phyloP scores from a whole-genome alignment of 2,888 invertebrate species.

The Drosophila cognata region DNA sequence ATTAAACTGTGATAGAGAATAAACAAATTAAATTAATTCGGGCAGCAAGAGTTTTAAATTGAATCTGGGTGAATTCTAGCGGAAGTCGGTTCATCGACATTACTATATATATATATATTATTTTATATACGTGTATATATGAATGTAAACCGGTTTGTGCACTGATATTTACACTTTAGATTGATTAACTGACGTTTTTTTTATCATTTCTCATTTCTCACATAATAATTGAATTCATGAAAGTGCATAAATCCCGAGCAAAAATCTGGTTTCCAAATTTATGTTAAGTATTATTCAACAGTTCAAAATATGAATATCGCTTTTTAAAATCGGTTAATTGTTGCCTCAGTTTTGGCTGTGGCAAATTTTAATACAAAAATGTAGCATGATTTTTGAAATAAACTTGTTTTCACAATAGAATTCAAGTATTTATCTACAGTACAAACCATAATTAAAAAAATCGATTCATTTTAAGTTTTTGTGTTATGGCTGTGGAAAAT shows the following conservation, averaged over 20 bases:
- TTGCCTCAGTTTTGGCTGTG: neutral
- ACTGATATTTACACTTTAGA: conserved; percentile 3
- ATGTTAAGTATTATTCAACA: neutral
- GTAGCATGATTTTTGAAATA: neutral
- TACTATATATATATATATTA: neutral
- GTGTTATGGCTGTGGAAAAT: neutral
- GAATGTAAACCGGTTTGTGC: conserved; percentile 24
- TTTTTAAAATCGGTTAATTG: neutral
- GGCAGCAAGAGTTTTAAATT: conserved; percentile 10
- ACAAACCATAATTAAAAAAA: neutral
- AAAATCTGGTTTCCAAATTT: neutral
- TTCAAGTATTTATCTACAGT: neutral
- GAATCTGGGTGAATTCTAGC: conserved; percentile 21
- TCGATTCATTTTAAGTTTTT: neutral
- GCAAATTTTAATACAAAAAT: no score
- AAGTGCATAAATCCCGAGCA: neutral
- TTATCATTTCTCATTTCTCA: neutral
- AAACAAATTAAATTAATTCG: conserved; percentile 7
- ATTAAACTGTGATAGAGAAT: conserved; percentile 8
- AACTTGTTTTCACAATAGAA: neutral
- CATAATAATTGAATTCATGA: neutral
- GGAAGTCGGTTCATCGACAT: conserved; percentile 57
- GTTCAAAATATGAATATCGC: neutral
- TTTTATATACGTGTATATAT: neutral
- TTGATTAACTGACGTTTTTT: conserved; percentile 14